phyloP scores from a whole-genome alignment of 2,888 invertebrate genomes.

The Eurytoma californica region DNA sequence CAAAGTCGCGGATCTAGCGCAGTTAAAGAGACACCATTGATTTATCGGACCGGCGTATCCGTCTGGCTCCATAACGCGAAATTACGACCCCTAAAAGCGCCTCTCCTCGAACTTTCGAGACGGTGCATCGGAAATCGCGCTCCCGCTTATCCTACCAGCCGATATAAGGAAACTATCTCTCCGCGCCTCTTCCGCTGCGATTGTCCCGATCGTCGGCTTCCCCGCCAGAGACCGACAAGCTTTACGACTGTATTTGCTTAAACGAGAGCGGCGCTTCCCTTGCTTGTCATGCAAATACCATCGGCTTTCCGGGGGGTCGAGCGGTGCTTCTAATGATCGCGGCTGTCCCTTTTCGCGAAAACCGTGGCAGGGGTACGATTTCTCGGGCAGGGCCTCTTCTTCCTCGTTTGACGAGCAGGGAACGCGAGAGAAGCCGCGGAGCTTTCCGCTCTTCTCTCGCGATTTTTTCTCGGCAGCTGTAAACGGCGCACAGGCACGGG shows the following conservation, averaged over 20 bases:
- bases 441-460: slow-evolving; percentile 32
- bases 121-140: slow-evolving; percentile 19
- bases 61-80: slow-evolving; percentile 37
- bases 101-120: slow-evolving; percentile 25
- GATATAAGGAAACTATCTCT: slow-evolving; percentile 48
- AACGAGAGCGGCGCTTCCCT: slow-evolving; percentile 58
- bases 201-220: slow-evolving; percentile 43
- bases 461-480: slow-evolving; percentile 1
- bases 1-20: slow-evolving; percentile 19
- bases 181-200: slow-evolving; percentile 38
- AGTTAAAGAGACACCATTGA: slow-evolving; percentile 30
- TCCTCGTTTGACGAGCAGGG: not conserved
- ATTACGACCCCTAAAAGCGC: slow-evolving; percentile 55
- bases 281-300: slow-evolving; percentile 64
- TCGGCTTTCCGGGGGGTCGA: slow-evolving; percentile 37
- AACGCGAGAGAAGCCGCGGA: too few species aligned
- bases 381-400: slow-evolving; percentile 50
- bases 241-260: slow-evolving; percentile 60
- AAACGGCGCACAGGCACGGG: not conserved
- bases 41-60: slow-evolving; percentile 42
- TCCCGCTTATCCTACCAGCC: slow-evolving; percentile 34
- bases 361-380: slow-evolving; percentile 62
- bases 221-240: not conserved
- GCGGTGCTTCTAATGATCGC: slow-evolving; percentile 67
- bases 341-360: slow-evolving; percentile 62